Base-by-base conservation (phyloP, 2,797 vertebrate genomes). In the Chelonia mydas region DNA sequence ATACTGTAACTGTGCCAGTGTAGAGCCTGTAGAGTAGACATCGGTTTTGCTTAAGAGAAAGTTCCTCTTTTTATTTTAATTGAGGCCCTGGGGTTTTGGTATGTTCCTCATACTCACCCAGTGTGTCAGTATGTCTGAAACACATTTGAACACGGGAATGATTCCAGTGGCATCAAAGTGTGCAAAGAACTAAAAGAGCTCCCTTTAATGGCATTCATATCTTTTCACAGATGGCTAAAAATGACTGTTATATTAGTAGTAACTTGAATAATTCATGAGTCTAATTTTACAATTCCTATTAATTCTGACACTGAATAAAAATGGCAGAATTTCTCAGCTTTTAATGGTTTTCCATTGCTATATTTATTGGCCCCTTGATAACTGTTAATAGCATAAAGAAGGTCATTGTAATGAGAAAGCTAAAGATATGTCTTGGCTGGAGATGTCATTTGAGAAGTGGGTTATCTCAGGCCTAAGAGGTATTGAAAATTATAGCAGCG, bases 221-320 rank as follows among this genome's bases (percentile, higher is more conserved):
- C 74, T 94, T 92, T 84, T 83, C 72, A 81, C 33, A 88, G 28
- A 80, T 81, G 65, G 59, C 49, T 92, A 87, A 92, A 95, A 88
- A 84, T 87, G 82, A 37, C 47, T 49, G 65, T 82, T 94, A 83
- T 86, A 91, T 92, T 80, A 87, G 81, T 90, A 91, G 83, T 77
- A 86, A 84, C 49, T 55, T 96, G 65, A 97, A 96, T 97, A 95
- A 96, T 95, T 86, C 89, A 96, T 61, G 90, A 88, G 31, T 84
- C 91, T 94, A 92, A 93, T 94, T 96, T 96, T 94, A 88, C 91
- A 92, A 91, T 84, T 84, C 61, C 82, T 90, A 93, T 96, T 96
- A 93, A 86, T 94, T 94, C 94, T 96, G 81, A 81, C 90, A 92
- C 68, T 33, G 88, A 88, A 83, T 90, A 95, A 92, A 95, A 94